Evolutionary conservation across 37 sponge, comb jelly and placozoan species (phyloP).

Genomic region (Petrosia ficiformis): DNA sequence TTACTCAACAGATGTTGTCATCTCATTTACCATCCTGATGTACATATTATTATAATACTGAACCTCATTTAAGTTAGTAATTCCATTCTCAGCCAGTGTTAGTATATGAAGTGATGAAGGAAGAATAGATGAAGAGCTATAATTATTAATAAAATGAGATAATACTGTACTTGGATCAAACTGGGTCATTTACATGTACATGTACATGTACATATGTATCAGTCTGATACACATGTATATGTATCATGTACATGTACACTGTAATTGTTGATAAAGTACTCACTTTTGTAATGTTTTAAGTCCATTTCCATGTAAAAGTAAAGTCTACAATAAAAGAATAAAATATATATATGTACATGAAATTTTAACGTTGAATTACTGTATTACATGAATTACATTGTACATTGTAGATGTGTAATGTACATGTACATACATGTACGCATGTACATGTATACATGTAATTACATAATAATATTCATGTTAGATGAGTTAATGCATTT

Average conservation of each 20-base stretch:
- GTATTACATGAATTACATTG: too few species aligned
- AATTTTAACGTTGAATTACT: neutral
- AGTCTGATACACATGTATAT: too few species aligned
- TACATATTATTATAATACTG: too few species aligned
- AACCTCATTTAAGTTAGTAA: constrained; percentile 54
- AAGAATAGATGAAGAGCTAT: neutral
- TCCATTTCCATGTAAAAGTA: constrained; percentile 60
- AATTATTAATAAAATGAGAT: neutral
- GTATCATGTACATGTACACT: neutral
- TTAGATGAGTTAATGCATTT: too few species aligned
- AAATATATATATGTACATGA: neutral
- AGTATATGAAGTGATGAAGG: constrained; percentile 35
- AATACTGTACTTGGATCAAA: neutral
- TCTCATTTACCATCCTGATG: too few species aligned
- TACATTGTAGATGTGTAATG: too few species aligned
- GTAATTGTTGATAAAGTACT: neutral
- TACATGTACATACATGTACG: too few species aligned
- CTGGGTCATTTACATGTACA: neutral
- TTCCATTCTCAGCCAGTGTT: constrained; percentile 61
- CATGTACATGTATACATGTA: too few species aligned
- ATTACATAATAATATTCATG: too few species aligned
- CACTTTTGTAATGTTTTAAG: constrained; percentile 39
- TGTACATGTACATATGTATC: too few species aligned
- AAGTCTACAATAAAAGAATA: constrained; percentile 20
- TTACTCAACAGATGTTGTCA: too few species aligned